Evolutionary conservation across 1,140 invertebrate genomes (phyloP), one percentile per base, ranked within the genome.

Genomic region (Macrocentrus cingulum): DNA sequence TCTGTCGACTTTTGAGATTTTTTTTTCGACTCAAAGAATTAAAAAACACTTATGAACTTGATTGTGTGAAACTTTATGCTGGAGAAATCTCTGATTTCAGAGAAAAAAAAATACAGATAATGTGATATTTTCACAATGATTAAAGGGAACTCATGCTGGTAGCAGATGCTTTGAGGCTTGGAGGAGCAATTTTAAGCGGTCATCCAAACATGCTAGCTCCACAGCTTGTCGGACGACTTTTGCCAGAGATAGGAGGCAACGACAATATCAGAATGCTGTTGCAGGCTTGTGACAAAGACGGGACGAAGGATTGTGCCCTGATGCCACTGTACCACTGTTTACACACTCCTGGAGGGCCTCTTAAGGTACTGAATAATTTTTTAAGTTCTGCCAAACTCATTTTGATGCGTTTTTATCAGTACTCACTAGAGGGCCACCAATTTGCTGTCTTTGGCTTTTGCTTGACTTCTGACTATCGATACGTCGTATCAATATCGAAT

Each of bases 381-480:
- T 44, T 8, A 45, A 18, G 9, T 9, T 60, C 42, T 46, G n/a
- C n/a, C n/a, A 5, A 39, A 20, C 18, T 13, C 16, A 20, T 20
- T 5, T 55, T 2, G 1, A 46, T 56, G 32, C 20, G 5, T 36
- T 25, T 37, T 50, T 50, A 37, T 19, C 8, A 94, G 88, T 98
- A 97, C 71, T 98, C 95, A 0, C 75, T 99, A 34, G 97, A 99
- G 82, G 95, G 95, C 1, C 96, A 99, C 81, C 94, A 95, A 68
- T 99, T 98, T 77, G 96, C 96, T 0, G 94, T 98, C 0, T 98
- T 98, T 77, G 95, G 91, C 8, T 95, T 98, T 65, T 90, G 88
- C 41, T 76, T 98, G 7, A 97, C 94, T 0, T 90, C 91, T 0
- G 95, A 98, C 80, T 91, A 89, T 55, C 88, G 94, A 42, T 95